These are phyloP conservation scores for Vollenhovia emeryi DNA, from an alignment of 1,140 invertebrate genomes.

Conservation along the genomic window DNA sequence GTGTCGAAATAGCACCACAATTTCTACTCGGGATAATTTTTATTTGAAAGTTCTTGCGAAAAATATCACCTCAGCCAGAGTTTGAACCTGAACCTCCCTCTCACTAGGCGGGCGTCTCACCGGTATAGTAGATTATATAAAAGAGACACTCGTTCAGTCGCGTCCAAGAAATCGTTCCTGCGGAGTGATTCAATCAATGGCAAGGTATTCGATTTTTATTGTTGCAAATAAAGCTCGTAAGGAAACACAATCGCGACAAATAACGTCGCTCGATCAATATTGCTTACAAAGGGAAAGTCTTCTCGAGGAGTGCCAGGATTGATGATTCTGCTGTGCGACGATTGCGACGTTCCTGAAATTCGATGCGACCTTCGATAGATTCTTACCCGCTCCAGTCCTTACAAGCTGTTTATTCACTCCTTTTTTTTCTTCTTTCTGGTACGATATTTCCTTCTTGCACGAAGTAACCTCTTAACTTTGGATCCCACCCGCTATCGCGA, in stretches of 20 bases:
- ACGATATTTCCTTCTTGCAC: not conserved
- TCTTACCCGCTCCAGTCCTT: not conserved
- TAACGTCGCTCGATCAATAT: constrained; percentile 5
- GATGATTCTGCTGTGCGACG: not conserved
- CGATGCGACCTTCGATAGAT: constrained; percentile 42
- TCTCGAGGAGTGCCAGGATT: not conserved
- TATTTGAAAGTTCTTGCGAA: too few relatives aligned
- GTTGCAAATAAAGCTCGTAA: not conserved
- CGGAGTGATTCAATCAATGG: not conserved
- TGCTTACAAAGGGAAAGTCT: not conserved
- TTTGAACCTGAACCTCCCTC: too few relatives aligned
- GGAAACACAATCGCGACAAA: constrained; percentile 3
- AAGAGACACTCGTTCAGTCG: not conserved
- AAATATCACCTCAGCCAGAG: too few relatives aligned
- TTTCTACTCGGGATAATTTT: too few relatives aligned
- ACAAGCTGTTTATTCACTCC: not conserved
- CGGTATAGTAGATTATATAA: not conserved
- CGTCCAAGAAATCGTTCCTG: not conserved
- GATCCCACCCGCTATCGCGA: not conserved
- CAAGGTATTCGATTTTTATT: not conserved
- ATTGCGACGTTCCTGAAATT: constrained; percentile 43
- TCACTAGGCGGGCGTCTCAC: too few relatives aligned
- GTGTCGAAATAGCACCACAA: too few relatives aligned
- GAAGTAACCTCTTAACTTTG: not conserved
- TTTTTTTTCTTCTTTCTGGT: not conserved